Evolutionary conservation across 2,797 vertebrate species (phyloP).

Genomic region (Crenichthys baileyi): DNA sequence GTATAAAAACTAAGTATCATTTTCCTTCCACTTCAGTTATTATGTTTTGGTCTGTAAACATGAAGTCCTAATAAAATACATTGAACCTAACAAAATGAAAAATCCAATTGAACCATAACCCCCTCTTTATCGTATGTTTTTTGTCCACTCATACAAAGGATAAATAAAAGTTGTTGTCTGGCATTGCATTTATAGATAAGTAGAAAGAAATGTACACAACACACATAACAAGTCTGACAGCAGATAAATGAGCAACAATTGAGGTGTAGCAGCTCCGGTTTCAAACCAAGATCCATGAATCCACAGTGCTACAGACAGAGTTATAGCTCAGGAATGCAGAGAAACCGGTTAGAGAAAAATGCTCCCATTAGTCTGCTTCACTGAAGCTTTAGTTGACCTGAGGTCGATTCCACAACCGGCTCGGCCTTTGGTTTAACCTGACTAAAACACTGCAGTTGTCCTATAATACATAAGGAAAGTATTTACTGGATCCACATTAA

Average conservation of each 20-base stretch:
- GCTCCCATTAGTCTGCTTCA: background rate
- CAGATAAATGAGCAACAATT: conserved; percentile 34
- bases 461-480: background rate
- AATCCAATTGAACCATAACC: background rate
- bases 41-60: too few species aligned
- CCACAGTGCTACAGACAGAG: background rate
- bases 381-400: background rate
- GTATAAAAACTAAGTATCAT: too few species aligned
- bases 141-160: background rate
- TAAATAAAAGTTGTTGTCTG: background rate
- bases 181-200: background rate
- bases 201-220: background rate
- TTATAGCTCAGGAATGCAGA: conserved; percentile 42
- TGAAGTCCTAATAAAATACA: too few species aligned
- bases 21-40: too few species aligned
- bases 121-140: background rate
- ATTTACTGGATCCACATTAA: too few species aligned
- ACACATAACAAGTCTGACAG: conserved; percentile 47
- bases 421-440: background rate
- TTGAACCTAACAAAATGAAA: background rate
- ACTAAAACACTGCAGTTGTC: background rate
- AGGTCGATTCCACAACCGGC: conserved; percentile 1
- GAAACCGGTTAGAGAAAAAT: conserved; percentile 33
- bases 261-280: conserved; percentile 7
- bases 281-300: conserved; percentile 29